A percentile compares a stretch with the other conserved stretches of the same genome.
phyloP scores from a whole-genome alignment of 1,140 invertebrate species.

The Anoplophora glabripennis region DNA sequence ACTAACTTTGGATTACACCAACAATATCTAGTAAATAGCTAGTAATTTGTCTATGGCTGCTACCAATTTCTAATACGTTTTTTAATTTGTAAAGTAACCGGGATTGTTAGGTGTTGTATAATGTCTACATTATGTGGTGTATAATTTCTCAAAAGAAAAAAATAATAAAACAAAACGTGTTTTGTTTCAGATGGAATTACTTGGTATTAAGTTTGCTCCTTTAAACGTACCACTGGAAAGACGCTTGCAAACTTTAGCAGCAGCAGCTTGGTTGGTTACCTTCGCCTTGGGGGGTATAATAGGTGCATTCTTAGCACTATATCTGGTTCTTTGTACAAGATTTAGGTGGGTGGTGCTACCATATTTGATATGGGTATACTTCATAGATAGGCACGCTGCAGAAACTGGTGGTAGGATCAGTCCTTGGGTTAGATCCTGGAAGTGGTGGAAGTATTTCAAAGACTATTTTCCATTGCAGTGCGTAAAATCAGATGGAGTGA shows the following conservation, averaged over 20 bases:
- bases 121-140: too few relatives aligned
- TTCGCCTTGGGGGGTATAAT: slow-evolving; percentile 63
- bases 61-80: too few relatives aligned
- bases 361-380: slow-evolving; percentile 66
- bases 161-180: too few relatives aligned
- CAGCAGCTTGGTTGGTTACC: slow-evolving; percentile 63
- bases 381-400: slow-evolving; percentile 23
- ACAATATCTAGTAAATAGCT: too few relatives aligned
- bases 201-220: slow-evolving; percentile 72
- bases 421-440: slow-evolving; percentile 64
- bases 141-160: too few relatives aligned
- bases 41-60: too few relatives aligned
- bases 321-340: slow-evolving; percentile 54
- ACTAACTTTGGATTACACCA: too few relatives aligned
- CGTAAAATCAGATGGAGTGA: slow-evolving; percentile 73
- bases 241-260: slow-evolving; percentile 76
- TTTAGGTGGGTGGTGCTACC: slow-evolving; percentile 55
- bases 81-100: too few relatives aligned
- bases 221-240: slow-evolving; percentile 67
- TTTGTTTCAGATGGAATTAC: slow-evolving; percentile 41
- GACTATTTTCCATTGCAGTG: slow-evolving; percentile 84
- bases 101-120: too few relatives aligned
- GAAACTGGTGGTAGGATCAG: slow-evolving; percentile 35
- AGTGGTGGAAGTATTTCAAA: slow-evolving; percentile 69
- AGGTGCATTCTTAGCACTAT: slow-evolving; percentile 51